Base-by-base conservation (phyloP, 2,888 invertebrate species). In the Drosophila subquinaria region DNA sequence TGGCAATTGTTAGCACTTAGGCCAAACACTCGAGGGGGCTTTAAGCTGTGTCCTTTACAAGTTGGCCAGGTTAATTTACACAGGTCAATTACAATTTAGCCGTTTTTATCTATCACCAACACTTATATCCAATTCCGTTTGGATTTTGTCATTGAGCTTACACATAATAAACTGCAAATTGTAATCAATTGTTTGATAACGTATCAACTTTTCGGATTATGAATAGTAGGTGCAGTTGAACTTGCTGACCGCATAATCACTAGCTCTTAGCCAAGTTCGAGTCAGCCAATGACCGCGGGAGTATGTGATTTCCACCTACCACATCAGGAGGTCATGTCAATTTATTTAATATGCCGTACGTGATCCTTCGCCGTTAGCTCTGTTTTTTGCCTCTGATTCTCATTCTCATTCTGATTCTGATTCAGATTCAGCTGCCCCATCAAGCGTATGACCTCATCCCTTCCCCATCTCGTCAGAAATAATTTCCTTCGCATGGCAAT, bases 301-400 rank as follows among this genome's bases (percentile, higher is more conserved):
- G 53, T 55, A 40, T 27, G 35, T 36, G 17, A 17, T 4, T 10
- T 42, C 42, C 42, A 17, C 4, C 30, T 62, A 74, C 86, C 87
- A 70, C 84, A 81, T 73, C 69, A 68, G 71, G 76, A 65, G 63
- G 83, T 76, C 68, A 69, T 79, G 81, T 73, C 85, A 85, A 87
- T 85, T 89, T 83, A 89, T 85, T 81, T 85, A 87, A 89, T 85
- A 87, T 87, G 84, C 76, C 73, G 73, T 81, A 85, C 89, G 89
- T 85, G 89, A 73, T 79, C 30, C 71, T 86, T 75, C 78, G 81
- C 57, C 67, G 57, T 57, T 65, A 50, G 65, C 50, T 57, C 56
- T 55, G 70, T 27, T 69, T 53, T 48, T 53, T 36, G 33, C 11
- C 23, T 30, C 52, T 9, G 23, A 30, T 42, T 42, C 42, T n/a